These are phyloP conservation scores for Papilio aristodemus DNA, from an alignment of 1,140 invertebrate genomes.

Conservation along the genomic window DNA sequence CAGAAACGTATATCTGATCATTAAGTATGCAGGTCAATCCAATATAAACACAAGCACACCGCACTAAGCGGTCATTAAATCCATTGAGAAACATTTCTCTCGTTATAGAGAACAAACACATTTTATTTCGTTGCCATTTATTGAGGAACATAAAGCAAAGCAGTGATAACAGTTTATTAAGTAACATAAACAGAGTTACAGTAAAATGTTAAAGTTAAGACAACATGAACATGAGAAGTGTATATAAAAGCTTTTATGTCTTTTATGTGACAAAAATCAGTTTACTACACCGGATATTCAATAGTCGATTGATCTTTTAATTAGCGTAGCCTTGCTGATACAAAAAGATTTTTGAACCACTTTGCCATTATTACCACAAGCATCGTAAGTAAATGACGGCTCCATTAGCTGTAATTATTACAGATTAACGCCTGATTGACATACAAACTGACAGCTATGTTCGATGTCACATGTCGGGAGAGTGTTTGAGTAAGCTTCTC, in stretches of 20 bases:
- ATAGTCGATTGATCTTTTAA: too few species aligned
- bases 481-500: slow-evolving; percentile 18
- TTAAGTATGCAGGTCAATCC: slow-evolving; percentile 20
- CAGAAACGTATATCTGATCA: background rate
- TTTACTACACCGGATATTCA: too few species aligned
- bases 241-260: background rate
- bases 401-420: slow-evolving; percentile 48
- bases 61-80: slow-evolving; percentile 8
- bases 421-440: slow-evolving; percentile 40
- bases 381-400: slow-evolving; percentile 32
- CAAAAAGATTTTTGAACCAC: background rate
- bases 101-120: background rate
- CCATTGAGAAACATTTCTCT: background rate
- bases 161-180: background rate
- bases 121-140: slow-evolving; percentile 12
- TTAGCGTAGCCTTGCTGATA: too few species aligned
- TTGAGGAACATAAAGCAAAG: background rate
- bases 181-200: background rate
- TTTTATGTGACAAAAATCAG: too few species aligned
- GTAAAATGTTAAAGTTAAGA: slow-evolving; percentile 13
- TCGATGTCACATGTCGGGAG: slow-evolving; percentile 29
- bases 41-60: slow-evolving; percentile 11
- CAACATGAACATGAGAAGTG: background rate
- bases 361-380: background rate
- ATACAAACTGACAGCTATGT: slow-evolving; percentile 37